Evolutionary conservation across 2,113 vertebrate species (phyloP).

Genomic region (Oncorhynchus gorbuscha): DNA sequence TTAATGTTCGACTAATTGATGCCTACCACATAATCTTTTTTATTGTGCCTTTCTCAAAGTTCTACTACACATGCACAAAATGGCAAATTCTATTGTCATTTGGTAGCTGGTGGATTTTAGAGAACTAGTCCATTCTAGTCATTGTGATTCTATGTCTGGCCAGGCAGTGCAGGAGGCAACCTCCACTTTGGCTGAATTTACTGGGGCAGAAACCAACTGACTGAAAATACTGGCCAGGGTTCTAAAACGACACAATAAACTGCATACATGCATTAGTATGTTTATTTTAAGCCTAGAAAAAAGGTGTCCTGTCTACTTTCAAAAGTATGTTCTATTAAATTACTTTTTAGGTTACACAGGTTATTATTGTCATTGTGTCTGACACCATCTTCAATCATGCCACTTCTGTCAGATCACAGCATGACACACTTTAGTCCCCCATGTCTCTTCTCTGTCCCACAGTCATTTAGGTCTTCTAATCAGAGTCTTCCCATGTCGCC

Average conservation of each 20-base stretch:
- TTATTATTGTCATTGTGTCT: no score
- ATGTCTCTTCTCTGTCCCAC: conserved; percentile 54
- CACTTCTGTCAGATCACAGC: background rate
- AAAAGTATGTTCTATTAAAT: background rate
- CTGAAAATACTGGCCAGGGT: background rate
- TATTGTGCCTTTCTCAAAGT: background rate
- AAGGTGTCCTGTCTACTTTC: background rate
- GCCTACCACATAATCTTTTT: background rate
- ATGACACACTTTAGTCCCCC: conserved; percentile 69
- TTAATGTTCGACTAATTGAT: background rate
- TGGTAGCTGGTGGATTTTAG: no score
- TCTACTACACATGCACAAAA: background rate
- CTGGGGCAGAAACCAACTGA: conserved; percentile 1
- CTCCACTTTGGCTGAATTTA: background rate
- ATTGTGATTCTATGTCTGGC: background rate
- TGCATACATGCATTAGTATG: background rate
- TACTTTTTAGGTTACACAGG: background rate
- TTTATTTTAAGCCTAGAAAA: background rate
- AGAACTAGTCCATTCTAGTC: background rate
- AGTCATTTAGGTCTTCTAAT: conserved; percentile 78
- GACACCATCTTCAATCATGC: background rate
- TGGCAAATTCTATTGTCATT: background rate
- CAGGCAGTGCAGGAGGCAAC: background rate
- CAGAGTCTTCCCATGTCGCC: conserved; percentile 66
- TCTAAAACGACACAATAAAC: no score